These are phyloP conservation scores for Pongo pygmaeus DNA, from an alignment of 2,113 vertebrate species.

Conservation along the genomic window DNA sequence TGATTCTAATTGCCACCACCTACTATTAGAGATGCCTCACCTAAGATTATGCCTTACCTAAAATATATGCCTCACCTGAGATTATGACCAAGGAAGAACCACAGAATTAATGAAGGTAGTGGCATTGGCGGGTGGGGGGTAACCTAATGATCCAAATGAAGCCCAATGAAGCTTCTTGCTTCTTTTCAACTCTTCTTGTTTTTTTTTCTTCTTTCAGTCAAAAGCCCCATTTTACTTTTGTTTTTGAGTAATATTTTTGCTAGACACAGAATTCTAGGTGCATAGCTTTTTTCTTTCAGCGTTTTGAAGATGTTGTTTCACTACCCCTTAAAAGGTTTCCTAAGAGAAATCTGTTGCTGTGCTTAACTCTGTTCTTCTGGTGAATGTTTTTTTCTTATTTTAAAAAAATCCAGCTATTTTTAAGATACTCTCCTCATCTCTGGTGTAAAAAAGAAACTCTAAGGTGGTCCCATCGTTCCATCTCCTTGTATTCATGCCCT, in stretches of 20 bases:
- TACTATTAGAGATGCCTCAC: not conserved
- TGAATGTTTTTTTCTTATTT: not conserved
- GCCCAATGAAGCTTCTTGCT: not conserved
- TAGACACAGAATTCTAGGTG: not conserved
- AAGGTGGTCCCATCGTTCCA: not conserved
- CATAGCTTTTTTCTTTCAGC: not conserved
- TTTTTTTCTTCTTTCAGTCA: not conserved
- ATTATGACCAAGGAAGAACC: not conserved
- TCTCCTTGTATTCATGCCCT: not conserved
- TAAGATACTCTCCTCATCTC: not conserved
- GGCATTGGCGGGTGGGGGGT: no score
- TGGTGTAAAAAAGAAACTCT: not conserved
- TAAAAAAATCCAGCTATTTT: not conserved
- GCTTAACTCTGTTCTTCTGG: not conserved
- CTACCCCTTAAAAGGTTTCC: not conserved
- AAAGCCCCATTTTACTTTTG: not conserved
- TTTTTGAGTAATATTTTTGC: conserved; percentile 13
- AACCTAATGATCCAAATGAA: not conserved
- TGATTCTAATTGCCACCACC: not conserved
- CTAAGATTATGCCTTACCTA: not conserved
- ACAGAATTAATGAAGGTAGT: not conserved
- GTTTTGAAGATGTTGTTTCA: not conserved
- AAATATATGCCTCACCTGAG: not conserved
- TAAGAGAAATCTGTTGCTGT: not conserved
- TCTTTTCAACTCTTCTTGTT: not conserved